Base-by-base conservation (phyloP, 2,888 invertebrate genomes). In the Scaptomyza caliginosa region DNA sequence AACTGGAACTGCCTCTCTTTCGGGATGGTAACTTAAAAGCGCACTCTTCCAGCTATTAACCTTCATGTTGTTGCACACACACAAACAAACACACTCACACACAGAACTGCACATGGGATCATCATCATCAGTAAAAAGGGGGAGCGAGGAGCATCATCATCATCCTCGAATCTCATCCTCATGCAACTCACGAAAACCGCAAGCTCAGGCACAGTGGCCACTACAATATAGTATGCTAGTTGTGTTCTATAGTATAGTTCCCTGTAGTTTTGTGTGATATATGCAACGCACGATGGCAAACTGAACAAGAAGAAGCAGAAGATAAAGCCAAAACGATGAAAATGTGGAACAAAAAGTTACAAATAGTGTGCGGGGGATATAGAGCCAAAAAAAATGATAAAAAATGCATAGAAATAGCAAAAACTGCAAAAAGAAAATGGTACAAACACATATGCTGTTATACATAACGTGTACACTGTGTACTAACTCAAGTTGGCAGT, bases 31-130 rank as follows among this genome's bases (percentile, higher is more conserved):
- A 11, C 28, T 42, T 49, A 67, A 72, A 40, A 60, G 65, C 57
- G 39, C 55, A 60, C 64, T 76, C 83, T 82, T 72, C 38, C 64
- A 69, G 84, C 86, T 80, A 81, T 81, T 81, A 86, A 86, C 80
- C 86, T 83, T 86, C 62, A 72, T 77, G 82, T 74, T 68, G 64
- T 63, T 67, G 45, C 10, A 24, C 10, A n/a, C 11, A 39, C 21
- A n/a, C 5, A 40, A 5, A 17, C 2, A 23, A n/a, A n/a, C 10
- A 24, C 10, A n/a, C 11, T 21, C 21, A n/a, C 5, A 40, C 2
- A 17, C 2, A 51, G 46, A 66, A 52, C 51, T 60, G 73, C 77
- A 76, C 60, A 76, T 56, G 76, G 78, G 66, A 74, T 71, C 74
- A 81, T 52, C 71, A 59, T 2, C 19, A 34, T 16, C 17, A 10